Percentiles rank a stretch among this genome's conserved stretches.
These are phyloP conservation scores for Muscidifurax raptorellus DNA, from an alignment of 1,140 invertebrate genomes.

Conservation along the genomic window DNA sequence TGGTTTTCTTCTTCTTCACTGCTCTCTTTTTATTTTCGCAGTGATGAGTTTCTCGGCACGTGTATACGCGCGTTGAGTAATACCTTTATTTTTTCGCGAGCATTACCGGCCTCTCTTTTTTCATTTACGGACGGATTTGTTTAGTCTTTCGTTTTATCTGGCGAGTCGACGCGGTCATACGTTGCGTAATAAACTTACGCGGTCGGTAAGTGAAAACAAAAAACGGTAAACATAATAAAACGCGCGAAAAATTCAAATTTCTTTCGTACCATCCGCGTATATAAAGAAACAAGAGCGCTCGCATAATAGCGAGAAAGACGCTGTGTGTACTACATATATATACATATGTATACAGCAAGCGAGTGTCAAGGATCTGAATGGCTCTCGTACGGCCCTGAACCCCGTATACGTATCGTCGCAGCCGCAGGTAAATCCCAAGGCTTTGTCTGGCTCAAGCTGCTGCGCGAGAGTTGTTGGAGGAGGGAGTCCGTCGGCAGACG, in stretches of 20 bases:
- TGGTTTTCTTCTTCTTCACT: not conserved
- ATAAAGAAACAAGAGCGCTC: not conserved
- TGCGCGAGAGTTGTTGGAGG: not conserved
- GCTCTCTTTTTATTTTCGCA: not conserved
- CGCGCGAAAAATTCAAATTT: too few species aligned
- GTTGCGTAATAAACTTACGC: too few species aligned
- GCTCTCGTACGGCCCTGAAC: slow-evolving; percentile 41
- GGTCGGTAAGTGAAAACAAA: too few species aligned
- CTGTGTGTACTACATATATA: too few species aligned
- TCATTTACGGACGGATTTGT: not conserved
- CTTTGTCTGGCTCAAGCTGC: slow-evolving; percentile 42
- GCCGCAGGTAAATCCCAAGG: slow-evolving; percentile 43
- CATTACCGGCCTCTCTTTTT: not conserved
- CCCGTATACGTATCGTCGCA: not conserved
- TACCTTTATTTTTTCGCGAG: not conserved
- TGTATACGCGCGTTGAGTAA: not conserved
- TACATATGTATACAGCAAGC: too few species aligned
- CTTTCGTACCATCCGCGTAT: too few species aligned
- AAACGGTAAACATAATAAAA: not conserved
- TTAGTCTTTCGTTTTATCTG: too few species aligned
- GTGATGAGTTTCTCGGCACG: not conserved
- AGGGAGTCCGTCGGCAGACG: slow-evolving; percentile 3
- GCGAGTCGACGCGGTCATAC: too few species aligned
- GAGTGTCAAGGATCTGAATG: slow-evolving; percentile 44
- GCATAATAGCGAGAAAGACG: not conserved